Percentiles rank a stretch among this genome's conserved stretches.
phyloP scores from a whole-genome alignment of 1,140 invertebrate species.

The Euschistus heros region DNA sequence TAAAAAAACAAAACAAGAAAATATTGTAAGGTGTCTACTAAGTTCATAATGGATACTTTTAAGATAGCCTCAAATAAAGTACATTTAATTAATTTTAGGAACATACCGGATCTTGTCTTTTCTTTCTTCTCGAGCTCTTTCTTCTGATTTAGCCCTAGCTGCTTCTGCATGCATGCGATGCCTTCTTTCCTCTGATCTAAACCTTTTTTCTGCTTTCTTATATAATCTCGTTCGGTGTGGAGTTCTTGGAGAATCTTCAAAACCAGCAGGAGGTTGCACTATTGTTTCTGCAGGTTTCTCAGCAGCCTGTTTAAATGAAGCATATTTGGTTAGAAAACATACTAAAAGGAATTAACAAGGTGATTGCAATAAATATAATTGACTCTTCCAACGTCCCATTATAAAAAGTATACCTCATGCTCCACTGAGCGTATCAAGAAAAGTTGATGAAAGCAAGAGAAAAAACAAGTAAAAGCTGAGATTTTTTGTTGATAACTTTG shows the following conservation, averaged over 20 bases:
- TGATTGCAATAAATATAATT: too few species aligned
- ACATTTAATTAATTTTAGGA: neutral
- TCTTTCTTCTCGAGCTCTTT: slow-evolving; percentile 57
- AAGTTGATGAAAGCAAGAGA: too few species aligned
- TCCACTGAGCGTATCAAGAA: too few species aligned
- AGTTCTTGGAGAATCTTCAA: slow-evolving; percentile 67
- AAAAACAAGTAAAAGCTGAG: too few species aligned
- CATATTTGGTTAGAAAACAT: slow-evolving; percentile 26
- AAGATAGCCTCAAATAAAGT: neutral
- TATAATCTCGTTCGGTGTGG: slow-evolving; percentile 46
- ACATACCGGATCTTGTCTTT: slow-evolving; percentile 44
- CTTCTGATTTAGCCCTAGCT: slow-evolving; percentile 51
- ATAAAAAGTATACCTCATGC: too few species aligned
- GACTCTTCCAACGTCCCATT: too few species aligned
- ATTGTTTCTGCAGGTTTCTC: slow-evolving; percentile 37
- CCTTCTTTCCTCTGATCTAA: slow-evolving; percentile 59
- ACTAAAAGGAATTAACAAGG: too few species aligned
- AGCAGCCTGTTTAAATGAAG: neutral
- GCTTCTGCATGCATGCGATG: slow-evolving; percentile 29
- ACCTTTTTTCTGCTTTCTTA: slow-evolving; percentile 70
- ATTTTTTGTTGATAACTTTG: too few species aligned
- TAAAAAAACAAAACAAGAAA: neutral
- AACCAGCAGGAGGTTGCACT: slow-evolving; percentile 73
- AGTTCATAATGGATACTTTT: too few species aligned
- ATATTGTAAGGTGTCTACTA: too few species aligned